Conservation (phyloP, 2,888 invertebrate genomes). For the Notodromas monacha region DNA sequence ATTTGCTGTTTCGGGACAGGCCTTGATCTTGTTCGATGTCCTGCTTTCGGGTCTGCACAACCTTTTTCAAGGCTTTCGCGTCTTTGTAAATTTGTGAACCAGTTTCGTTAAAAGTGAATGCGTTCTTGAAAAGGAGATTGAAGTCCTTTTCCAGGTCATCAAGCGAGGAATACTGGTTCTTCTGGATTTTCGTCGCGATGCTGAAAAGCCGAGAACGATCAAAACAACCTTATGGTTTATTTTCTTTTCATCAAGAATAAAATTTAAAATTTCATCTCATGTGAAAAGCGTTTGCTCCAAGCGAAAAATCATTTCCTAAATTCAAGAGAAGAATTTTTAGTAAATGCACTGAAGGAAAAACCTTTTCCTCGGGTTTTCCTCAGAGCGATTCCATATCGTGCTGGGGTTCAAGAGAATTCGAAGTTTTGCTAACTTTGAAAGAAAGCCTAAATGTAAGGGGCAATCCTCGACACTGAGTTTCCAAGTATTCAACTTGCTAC, state of each 20-base stretch:
- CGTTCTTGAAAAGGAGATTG: slow-evolving; percentile 63
- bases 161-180: slow-evolving; percentile 38
- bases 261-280: slow-evolving; percentile 7
- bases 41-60: slow-evolving; percentile 24
- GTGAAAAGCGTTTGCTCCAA: no score
- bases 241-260: slow-evolving; percentile 45
- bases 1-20: slow-evolving; percentile 20
- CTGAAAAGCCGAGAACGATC: no score
- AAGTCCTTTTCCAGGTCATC: slow-evolving; percentile 64
- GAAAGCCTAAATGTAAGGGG: no score
- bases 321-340: no score
- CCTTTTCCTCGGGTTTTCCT: no score
- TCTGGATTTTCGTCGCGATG: slow-evolving; percentile 65
- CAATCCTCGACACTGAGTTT: no score
- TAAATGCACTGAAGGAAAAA: no score
- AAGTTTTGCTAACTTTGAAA: no score
- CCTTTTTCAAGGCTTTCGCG: slow-evolving; percentile 55
- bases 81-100: slow-evolving; percentile 86
- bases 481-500: no score
- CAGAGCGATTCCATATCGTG: no score
- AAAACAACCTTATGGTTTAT: slow-evolving; percentile 70
- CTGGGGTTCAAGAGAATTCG: no score
- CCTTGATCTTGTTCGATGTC: slow-evolving; percentile 35
- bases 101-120: slow-evolving; percentile 79
- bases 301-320: no score